Evolutionary conservation across 2,888 invertebrate species (phyloP), one percentile per base, ranked within the genome.

Genomic region (Drosophila pullipes): DNA sequence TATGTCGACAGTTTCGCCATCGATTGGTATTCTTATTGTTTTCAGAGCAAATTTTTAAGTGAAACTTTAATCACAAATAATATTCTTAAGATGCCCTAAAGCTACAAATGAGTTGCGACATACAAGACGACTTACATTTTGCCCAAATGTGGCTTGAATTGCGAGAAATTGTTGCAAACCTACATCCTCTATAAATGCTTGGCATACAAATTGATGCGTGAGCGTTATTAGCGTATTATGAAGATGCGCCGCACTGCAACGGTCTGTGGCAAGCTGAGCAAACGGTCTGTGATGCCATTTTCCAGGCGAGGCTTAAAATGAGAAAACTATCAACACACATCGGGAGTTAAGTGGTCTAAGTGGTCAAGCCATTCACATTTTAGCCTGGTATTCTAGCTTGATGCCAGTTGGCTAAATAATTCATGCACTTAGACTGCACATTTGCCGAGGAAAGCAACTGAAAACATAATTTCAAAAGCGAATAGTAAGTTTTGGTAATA

Each of bases 401-500:
- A 4, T 25, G 44, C 47, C 33, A 47, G 25, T 9, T 28, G 47
- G 47, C 16, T 16, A 25, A 47, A 47, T 47, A 47, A 16, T 47
- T 47, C 16, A 25, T 16, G 25, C 16, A 16, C 16, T 47, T 47
- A 9, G 47, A 25, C 47, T 47, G 47, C 47, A 25, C 47, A 47
- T 22, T 37, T 16, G 25, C 25, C 7, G 25, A 55, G 25, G 10
- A 22, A 13, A 6, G 31, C 33, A 44, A 22, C 11, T 37, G 35
- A 55, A 22, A 55, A 55, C 18, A 55, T 55, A 55, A 55, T 37
- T 55, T 35, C 37, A 55, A 25, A 37, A 11, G 10, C 37, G 37
- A 47, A 9, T 25, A 49, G 11, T 18, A 25, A 47, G 37, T 31
- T 41, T 25, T n/a, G n/a, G 63, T 41, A 30, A 64, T 57, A 31